Base-by-base conservation (phyloP, 2,113 vertebrate genomes). In the Saguinus midas region DNA sequence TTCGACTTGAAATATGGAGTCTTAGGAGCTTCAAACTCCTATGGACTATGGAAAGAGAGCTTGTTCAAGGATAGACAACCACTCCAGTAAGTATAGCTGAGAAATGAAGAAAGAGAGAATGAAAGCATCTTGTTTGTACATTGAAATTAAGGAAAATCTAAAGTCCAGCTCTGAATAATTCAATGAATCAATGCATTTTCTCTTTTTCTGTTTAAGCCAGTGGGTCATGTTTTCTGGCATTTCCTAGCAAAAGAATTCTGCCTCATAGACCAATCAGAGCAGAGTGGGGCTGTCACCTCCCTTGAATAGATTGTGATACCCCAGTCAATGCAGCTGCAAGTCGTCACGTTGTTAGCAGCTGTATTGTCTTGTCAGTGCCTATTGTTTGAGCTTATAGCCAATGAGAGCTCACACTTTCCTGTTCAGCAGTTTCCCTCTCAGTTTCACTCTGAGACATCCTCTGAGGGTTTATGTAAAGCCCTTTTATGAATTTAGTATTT, bases 401-500 rank as follows among this genome's bases (percentile, higher is more conserved):
- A 11, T 17, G 76, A 94, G 76, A 48, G 18, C 84, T 64, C 13
- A 7, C 3, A 1, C 29, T 84, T 90, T 90, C 35, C 93, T 79
- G 14, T 35, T 89, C 50, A 43, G 52, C 94, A 73, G 21, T 78
- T 94, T 84, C 91, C 61, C 40, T 90, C 61, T 80, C 93, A 1
- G 0, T 50, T 79, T 35, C 91, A 86, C 79, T 48, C 89, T 29
- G 43, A 48, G 70, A 52, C 23, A 17, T 94, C 96, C 96, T 95
- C 95, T n/a, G 87, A 97, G 94, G 98, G 87, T 83, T 95, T 76
- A 79, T 0, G 2, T 18, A 93, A 97, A 98, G 29, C 35, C 66
- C 55, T 82, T 98, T 95, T 96, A 97, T 96, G 95, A 98, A 96
- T 52, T 97, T 92, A 6, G 32, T 93, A 94, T 97, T 98, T 97